Percentiles rank a stretch among this genome's conserved stretches.
phyloP scores from a whole-genome alignment of 2,888 invertebrate species.

The Iselma pallidipennis region DNA sequence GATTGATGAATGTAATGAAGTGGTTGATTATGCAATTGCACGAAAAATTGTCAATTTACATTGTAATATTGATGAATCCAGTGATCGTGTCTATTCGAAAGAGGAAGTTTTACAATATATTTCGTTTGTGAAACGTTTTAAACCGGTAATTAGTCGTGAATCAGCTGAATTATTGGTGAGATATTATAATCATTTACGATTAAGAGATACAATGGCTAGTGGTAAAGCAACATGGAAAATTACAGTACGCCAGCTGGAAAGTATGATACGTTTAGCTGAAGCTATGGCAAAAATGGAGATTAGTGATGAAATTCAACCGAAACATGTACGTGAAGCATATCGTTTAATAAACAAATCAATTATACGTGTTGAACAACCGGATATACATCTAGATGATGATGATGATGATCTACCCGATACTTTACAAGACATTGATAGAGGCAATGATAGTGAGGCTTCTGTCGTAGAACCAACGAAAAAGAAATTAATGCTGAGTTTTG shows the following conservation, averaged over 20 bases:
- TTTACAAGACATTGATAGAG: constrained; percentile 57
- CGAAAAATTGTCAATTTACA: constrained; percentile 95
- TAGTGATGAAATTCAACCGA: constrained; percentile 81
- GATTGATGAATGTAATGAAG: constrained; percentile 94
- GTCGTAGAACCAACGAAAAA: constrained; percentile 62
- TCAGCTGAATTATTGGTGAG: constrained; percentile 79
- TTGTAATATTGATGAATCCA: constrained; percentile 77
- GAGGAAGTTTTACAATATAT: constrained; percentile 94
- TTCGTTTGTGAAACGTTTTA: constrained; percentile 95
- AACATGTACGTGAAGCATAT: constrained; percentile 91
- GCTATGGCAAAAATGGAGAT: constrained; percentile 97
- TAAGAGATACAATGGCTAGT: constrained; percentile 72
- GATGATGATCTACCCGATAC: constrained; percentile 54
- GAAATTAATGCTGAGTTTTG: constrained; percentile 82
- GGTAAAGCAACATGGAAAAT: constrained; percentile 87
- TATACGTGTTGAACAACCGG: constrained; percentile 96
- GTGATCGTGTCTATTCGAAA: constrained; percentile 80
- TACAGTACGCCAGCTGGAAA: constrained; percentile 94
- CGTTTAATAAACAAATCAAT: constrained; percentile 91
- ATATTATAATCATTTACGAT: constrained; percentile 84
- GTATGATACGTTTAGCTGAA: constrained; percentile 94
- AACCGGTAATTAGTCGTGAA: constrained; percentile 82
- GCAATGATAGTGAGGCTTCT: constrained; percentile 48
- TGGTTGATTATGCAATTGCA: constrained; percentile 96
- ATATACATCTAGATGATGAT: constrained; percentile 89